Base-by-base conservation (phyloP, 2,797 vertebrate species). In the Platyrinchus mystaceus region DNA sequence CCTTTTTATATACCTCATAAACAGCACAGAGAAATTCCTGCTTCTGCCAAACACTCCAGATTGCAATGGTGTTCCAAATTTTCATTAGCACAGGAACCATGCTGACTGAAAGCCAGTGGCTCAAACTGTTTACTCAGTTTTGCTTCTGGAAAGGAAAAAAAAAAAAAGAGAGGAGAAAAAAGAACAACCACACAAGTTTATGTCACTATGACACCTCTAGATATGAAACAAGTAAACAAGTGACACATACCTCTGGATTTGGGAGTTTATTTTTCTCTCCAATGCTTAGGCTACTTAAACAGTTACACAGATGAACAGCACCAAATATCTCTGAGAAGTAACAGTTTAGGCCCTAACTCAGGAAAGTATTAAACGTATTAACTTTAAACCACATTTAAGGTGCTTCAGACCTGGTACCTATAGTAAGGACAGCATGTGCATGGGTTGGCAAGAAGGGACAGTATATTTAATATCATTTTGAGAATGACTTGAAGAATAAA, bases 1-100 rank as follows among this genome's bases (percentile, higher is more conserved):
- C 88, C 63, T 91, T 94, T 95, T 92, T 78, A 93, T 69, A 93
- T 52, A 82, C 44, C 82, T 93, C 60, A 84, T 89, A 95, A 96
- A 95, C 77, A 91, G 82, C 79, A 78, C 32, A 94, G 81, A 94
- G 50, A 85, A 84, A 96, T 87, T 94, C 59, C 39, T 89, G 47
- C 59, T 87, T 78, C 67, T 95, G 87, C 88, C 95, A 91, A 94
- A 53, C 52, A 60, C 80, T 95, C 66, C 37, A 59, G 62, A 79
- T 88, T 76, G 46, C 67, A 87, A 18, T 2, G 5, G 63, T 6
- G 6, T 62, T 95, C 92, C 94, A 93, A 62, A 87, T 79, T 88
- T 84, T 93, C 95, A 87, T 94, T 84, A 96, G 70, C 74, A 71
- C 22, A 53, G 63, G 44, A 90, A 82, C 34, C 58, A 59, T 49